Conservation (phyloP, 2,888 invertebrate species). For the Drosophila picticornis region DNA sequence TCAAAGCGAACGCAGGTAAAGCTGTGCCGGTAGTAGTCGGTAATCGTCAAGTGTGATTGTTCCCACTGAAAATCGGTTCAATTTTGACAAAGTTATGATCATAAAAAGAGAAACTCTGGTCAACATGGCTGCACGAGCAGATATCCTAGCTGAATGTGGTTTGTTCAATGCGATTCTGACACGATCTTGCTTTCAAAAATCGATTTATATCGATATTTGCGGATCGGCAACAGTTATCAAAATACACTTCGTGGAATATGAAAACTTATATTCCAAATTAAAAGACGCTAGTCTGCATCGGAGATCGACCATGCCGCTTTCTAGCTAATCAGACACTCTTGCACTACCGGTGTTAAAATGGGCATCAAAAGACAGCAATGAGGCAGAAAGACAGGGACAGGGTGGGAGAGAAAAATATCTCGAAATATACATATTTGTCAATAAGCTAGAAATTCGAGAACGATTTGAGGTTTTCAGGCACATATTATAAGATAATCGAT, state of each 20-base stretch:
- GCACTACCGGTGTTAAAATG: not conserved
- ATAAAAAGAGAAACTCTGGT: not conserved
- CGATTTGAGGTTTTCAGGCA: slow-evolving; percentile 8
- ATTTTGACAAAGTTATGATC: not conserved
- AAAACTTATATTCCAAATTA: not conserved
- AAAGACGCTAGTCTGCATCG: not conserved
- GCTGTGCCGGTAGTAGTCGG: not conserved
- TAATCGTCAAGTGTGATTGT: not conserved
- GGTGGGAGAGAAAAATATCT: not conserved
- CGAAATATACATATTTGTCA: slow-evolving; percentile 50
- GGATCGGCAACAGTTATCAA: not conserved
- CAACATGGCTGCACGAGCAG: not conserved
- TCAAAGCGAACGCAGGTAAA: not conserved
- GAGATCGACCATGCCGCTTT: not conserved
- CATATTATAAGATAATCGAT: slow-evolving; percentile 70
- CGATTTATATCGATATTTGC: not conserved
- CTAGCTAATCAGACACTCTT: not conserved
- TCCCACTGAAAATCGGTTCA: not conserved
- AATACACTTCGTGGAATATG: not conserved
- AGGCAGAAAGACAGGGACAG: not conserved
- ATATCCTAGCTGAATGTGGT: not conserved
- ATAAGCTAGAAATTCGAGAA: slow-evolving; percentile 63
- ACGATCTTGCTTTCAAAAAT: not conserved
- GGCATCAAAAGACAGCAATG: not conserved
- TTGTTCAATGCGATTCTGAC: not conserved